Conservation (phyloP, 2,888 invertebrate species). For the Xestobium rufovillosum region DNA sequence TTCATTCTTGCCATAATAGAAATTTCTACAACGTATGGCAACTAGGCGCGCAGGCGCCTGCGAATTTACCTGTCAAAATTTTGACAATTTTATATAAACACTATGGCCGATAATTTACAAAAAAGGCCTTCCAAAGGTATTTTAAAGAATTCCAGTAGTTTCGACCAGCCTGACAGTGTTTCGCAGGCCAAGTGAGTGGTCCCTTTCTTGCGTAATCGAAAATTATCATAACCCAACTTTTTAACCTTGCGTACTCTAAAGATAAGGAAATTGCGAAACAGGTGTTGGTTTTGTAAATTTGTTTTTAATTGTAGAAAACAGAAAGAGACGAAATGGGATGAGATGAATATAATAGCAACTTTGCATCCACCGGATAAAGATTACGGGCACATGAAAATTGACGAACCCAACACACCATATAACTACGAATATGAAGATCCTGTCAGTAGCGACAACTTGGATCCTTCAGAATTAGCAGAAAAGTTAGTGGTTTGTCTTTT, state of each 20-base stretch:
- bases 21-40: no score
- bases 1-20: no score
- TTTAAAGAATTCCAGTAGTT: constrained; percentile 85
- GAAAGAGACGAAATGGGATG: constrained; percentile 83
- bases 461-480: constrained; percentile 68
- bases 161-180: constrained; percentile 57
- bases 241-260: neutral
- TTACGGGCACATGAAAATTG: constrained; percentile 98
- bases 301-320: constrained; percentile 31
- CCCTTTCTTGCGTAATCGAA: constrained; percentile 1
- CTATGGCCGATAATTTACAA: constrained; percentile 70
- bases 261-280: neutral
- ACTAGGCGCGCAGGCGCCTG: no score
- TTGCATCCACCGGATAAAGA: constrained; percentile 97
- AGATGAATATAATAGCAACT: constrained; percentile 97
- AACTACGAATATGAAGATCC: constrained; percentile 49
- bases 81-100: no score
- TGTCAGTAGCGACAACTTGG: constrained; percentile 41
- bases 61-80: no score
- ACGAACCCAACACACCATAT: constrained; percentile 96
- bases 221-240: neutral
- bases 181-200: constrained; percentile 33
- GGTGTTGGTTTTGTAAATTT: constrained; percentile 4
- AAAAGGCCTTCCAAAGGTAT: constrained; percentile 86
- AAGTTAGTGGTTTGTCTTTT: constrained; percentile 48